A percentile compares a stretch with the other conserved stretches of the same genome.
Evolutionary conservation across 2,797 vertebrate species (phyloP).

Genomic region (Mus minutoides): DNA sequence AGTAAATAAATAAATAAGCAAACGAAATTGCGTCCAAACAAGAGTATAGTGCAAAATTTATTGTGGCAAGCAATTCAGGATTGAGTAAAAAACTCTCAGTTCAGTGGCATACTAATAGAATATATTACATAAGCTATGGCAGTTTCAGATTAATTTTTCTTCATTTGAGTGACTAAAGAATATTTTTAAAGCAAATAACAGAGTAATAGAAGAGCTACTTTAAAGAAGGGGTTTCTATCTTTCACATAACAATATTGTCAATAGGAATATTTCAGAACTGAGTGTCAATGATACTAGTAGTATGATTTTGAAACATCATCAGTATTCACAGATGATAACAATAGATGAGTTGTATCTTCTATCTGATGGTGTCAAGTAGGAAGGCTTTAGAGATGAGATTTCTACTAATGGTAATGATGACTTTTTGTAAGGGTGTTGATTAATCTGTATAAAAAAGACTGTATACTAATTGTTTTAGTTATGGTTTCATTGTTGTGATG

Average conservation of each 20-base stretch:
- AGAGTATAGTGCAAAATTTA: neutral
- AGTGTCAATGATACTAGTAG: neutral
- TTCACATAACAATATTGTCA: neutral
- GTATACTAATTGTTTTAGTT: neutral
- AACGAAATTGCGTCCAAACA: neutral
- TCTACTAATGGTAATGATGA: neutral
- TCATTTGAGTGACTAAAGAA: neutral
- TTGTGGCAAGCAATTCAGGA: neutral
- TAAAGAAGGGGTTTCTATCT: neutral
- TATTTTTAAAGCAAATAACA: neutral
- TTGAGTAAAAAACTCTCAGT: neutral
- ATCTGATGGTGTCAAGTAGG: neutral
- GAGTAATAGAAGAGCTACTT: neutral
- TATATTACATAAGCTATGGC: neutral
- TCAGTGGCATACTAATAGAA: neutral
- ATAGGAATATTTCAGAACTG: neutral
- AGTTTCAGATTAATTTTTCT: neutral
- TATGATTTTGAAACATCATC: neutral
- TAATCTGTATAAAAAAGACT: neutral
- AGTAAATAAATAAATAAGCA: neutral
- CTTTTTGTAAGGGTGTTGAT: neutral
- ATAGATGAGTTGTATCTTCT: neutral
- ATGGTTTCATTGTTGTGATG: no score
- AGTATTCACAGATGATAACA: neutral
- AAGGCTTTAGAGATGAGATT: neutral